Base-by-base conservation (phyloP, 2,888 invertebrate species). In the Periphyllus acericola region DNA sequence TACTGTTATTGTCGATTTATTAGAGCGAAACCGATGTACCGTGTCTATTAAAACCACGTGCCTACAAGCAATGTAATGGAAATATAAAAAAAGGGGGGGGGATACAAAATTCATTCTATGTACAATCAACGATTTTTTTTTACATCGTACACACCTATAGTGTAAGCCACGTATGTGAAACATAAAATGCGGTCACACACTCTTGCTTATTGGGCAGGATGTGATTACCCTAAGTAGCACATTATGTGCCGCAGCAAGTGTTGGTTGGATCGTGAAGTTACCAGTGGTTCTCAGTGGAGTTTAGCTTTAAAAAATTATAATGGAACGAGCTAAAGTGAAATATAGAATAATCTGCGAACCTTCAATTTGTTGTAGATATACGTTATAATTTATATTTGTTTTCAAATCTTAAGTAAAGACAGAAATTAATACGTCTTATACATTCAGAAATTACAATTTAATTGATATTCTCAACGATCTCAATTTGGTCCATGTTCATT, bases 181-280 rank as follows among this genome's bases (percentile, higher is more conserved):
- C 25, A 29, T 29, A 29, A 29, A 68, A 68, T 68, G 68, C 68
- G 68, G 68, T 68, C 68, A 68, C 29, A 29, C 68, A 29, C 29
- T 68, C 68, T 68, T 29, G 68, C 14, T 29, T 29, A 68, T 68
- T 29, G 11, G 68, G 29, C 68, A 68, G 68, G 68, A 68, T 68
- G 68, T 68, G 68, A 68, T 68, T 68, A 68, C 68, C 68, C 68
- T 68, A 68, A 68, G 68, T 68, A 68, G 68, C 68, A 68, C 68
- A 68, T 68, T 68, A 68, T 68, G 29, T 68, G 68, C 68, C 11
- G 11, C 1, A 11, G 68, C 29, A 29, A 68, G 68, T 68, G 68
- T 68, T 29, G 29, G 6, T 68, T 68, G 9, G 29, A 68, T 29
- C 29, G 29, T 68, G 68, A 68, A 29, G 1, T 68, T 29, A 68